Evolutionary conservation across 2,113 vertebrate genomes (phyloP).

Genomic region (Mola mola): DNA sequence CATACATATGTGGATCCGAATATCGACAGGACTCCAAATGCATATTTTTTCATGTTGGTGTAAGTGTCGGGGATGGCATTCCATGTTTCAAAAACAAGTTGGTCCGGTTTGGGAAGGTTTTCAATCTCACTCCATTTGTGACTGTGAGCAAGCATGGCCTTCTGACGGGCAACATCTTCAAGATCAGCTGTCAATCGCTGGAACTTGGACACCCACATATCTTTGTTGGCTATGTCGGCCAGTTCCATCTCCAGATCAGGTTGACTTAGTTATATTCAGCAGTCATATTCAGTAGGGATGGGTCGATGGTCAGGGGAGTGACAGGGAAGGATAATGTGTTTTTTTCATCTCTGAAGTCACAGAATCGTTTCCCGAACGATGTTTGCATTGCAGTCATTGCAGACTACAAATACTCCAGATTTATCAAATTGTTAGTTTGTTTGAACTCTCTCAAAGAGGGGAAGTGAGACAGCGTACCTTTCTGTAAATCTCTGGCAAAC

Average conservation of each 20-base stretch:
- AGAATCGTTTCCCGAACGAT: slow-evolving; percentile 48
- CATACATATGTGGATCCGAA: too few relatives aligned
- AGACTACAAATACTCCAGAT: slow-evolving; percentile 38
- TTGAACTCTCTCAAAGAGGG: slow-evolving; percentile 55
- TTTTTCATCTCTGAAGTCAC: slow-evolving; percentile 46
- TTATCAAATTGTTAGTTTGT: slow-evolving; percentile 34
- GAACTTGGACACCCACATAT: slow-evolving; percentile 57
- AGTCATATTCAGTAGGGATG: slow-evolving; percentile 28
- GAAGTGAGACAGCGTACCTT: slow-evolving; percentile 45
- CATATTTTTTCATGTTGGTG: too few relatives aligned
- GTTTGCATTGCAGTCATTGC: slow-evolving; percentile 42
- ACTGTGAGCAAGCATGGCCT: slow-evolving; percentile 17
- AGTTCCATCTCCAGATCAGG: slow-evolving; percentile 50
- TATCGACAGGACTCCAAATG: too few relatives aligned
- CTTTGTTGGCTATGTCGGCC: slow-evolving; percentile 45
- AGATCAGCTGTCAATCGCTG: slow-evolving; percentile 40
- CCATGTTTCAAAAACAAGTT: too few relatives aligned
- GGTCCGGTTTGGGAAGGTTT: slow-evolving; percentile 14
- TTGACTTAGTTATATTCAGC: slow-evolving; percentile 21
- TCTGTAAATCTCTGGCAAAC: slow-evolving; percentile 47
- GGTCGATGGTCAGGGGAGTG: slow-evolving; percentile 26
- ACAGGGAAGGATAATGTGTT: slow-evolving; percentile 41
- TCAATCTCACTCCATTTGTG: slow-evolving; percentile 43
- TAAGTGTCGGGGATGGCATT: too few relatives aligned
- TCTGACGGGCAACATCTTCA: slow-evolving; percentile 55